phyloP scores from a whole-genome alignment of 1,140 invertebrate genomes.

The Drosophila insularis region DNA sequence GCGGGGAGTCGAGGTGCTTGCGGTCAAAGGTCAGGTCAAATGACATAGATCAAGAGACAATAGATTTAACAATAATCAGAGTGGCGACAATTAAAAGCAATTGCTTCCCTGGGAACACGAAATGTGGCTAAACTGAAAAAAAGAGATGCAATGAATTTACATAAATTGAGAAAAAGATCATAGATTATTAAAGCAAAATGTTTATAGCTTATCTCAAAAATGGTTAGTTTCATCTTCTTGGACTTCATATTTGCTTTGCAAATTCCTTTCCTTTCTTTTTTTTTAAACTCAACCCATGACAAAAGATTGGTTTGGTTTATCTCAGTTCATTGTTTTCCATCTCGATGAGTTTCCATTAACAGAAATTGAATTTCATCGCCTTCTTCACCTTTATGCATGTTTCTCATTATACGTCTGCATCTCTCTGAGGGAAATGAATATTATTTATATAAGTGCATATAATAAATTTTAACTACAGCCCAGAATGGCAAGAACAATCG shows the following conservation, averaged over 20 bases:
- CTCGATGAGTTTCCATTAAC: neutral
- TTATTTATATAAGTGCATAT: slow-evolving; percentile 7
- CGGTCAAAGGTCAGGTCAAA: neutral
- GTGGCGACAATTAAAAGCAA: neutral
- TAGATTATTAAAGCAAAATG: too few species aligned
- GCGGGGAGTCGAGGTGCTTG: neutral
- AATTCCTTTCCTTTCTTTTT: too few species aligned
- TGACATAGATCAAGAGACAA: slow-evolving; percentile 5
- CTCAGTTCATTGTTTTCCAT: neutral
- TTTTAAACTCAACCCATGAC: too few species aligned
- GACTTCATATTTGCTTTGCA: too few species aligned
- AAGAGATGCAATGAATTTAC: too few species aligned
- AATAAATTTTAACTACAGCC: slow-evolving; percentile 9
- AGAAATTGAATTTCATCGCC: neutral
- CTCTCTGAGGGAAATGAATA: neutral
- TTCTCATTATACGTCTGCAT: neutral
- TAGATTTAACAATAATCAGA: neutral
- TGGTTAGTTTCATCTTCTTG: too few species aligned
- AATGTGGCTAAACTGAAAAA: too few species aligned
- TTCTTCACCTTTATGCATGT: neutral
- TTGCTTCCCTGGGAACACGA: neutral
- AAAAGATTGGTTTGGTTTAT: neutral
- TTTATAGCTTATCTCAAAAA: too few species aligned
- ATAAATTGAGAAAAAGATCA: too few species aligned
- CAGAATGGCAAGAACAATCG: slow-evolving; percentile 1